phyloP scores from a whole-genome alignment of 2,113 vertebrate species.

The Hirundichthys speculiger region DNA sequence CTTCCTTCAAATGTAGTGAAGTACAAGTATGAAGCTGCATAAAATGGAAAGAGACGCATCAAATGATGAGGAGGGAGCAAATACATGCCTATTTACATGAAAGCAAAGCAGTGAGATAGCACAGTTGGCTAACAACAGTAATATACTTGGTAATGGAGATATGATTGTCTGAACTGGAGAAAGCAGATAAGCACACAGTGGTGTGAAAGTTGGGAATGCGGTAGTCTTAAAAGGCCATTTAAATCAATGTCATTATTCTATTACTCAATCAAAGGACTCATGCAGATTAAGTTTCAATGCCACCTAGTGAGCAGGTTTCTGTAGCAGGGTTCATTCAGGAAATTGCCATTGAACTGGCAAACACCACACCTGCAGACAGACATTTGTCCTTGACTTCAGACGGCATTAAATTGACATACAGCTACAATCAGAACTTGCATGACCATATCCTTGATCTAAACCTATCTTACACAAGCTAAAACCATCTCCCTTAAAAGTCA shows the following conservation, averaged over 20 bases:
- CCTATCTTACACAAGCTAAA: background rate
- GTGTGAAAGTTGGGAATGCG: conserved; percentile 40
- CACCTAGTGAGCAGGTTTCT: conserved; percentile 55
- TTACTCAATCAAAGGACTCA: conserved; percentile 64
- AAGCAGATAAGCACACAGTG: conserved; percentile 15
- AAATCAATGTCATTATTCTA: conserved; percentile 67
- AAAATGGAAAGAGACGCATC: no score
- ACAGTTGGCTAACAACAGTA: no score
- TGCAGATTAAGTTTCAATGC: conserved; percentile 68
- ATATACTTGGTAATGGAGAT: conserved; percentile 17
- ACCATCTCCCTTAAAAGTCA: background rate
- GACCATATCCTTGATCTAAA: background rate
- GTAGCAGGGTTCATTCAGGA: conserved; percentile 52
- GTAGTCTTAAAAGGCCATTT: conserved; percentile 57
- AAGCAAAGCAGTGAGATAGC: no score
- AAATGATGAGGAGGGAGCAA: no score
- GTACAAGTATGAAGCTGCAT: no score
- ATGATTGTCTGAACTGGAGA: conserved; percentile 10
- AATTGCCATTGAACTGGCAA: conserved; percentile 29
- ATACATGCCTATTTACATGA: no score
- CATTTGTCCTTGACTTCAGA: background rate
- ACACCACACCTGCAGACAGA: conserved; percentile 21
- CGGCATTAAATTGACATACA: background rate
- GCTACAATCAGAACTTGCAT: background rate
- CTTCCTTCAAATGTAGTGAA: no score